Percentiles rank a stretch among this genome's conserved stretches.
Conservation (phyloP, 2,113 vertebrate genomes). For the Ariopsis seemanni region DNA sequence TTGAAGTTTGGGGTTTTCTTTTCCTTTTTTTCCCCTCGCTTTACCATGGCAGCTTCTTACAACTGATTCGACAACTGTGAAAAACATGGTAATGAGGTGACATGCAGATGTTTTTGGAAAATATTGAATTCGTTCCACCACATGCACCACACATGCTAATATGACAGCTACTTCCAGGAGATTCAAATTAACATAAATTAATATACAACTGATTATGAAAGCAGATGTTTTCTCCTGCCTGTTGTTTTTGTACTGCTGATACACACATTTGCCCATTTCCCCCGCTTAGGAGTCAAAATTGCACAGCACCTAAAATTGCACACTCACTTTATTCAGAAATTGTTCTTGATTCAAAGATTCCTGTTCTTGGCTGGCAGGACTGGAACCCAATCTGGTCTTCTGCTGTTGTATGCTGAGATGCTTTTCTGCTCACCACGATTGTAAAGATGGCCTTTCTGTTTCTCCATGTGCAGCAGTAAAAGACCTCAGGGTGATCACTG, state of each 20-base stretch:
- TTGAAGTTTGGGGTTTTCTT: neutral
- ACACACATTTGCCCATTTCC: neutral
- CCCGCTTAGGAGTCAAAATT: neutral
- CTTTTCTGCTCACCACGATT: no score
- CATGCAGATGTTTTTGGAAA: conserved; percentile 35
- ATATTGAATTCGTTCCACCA: conserved; percentile 20
- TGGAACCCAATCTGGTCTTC: no score
- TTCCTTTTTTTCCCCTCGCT: no score
- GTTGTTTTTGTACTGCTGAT: neutral
- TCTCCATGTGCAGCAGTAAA: no score
- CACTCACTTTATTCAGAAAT: no score
- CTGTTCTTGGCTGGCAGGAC: no score
- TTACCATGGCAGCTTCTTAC: conserved; percentile 42
- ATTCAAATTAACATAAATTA: conserved; percentile 31
- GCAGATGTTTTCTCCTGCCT: conserved; percentile 1
- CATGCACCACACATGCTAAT: conserved; percentile 30
- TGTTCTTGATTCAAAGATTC: no score
- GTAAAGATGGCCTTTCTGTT: no score
- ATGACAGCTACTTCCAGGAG: conserved; percentile 21
- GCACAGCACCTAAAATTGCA: neutral
- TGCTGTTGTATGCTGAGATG: no score
- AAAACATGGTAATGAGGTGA: conserved; percentile 43
- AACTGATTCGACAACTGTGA: conserved; percentile 50
- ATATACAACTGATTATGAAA: conserved; percentile 27
- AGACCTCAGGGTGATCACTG: no score